Conservation (phyloP, 2,797 vertebrate species). For the Pseudomugil tenellus region DNA sequence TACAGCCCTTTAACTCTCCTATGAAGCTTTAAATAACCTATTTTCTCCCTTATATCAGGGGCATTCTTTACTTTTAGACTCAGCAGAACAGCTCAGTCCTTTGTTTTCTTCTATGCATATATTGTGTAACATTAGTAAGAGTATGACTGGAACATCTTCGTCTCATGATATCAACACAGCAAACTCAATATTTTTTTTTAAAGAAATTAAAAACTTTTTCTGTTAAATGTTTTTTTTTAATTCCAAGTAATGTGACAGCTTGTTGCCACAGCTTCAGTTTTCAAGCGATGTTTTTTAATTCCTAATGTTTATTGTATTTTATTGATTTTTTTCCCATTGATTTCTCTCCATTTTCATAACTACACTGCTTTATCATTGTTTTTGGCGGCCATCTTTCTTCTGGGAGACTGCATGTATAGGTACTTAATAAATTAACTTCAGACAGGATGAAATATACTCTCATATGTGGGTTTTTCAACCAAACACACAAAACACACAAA, state of each 20-base stretch:
- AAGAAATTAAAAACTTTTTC: neutral
- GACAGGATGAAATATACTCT: neutral
- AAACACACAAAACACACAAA: no score
- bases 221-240: neutral
- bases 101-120: no score
- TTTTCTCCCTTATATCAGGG: neutral
- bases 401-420: neutral
- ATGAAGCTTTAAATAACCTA: constrained; percentile 1
- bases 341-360: neutral
- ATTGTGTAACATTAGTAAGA: no score
- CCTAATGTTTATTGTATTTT: neutral
- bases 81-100: neutral
- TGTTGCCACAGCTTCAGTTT: neutral
- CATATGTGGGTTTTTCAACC: neutral
- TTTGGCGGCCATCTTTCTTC: neutral
- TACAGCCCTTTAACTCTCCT: neutral
- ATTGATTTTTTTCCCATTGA: constrained; percentile 4
- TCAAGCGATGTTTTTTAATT: neutral
- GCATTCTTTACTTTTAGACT: neutral
- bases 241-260: neutral
- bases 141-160: neutral
- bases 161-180: neutral
- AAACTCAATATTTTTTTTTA: neutral
- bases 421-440: neutral
- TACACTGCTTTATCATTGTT: neutral